Conservation (phyloP, 2,113 vertebrate genomes). For the Oophaga pumilio region DNA sequence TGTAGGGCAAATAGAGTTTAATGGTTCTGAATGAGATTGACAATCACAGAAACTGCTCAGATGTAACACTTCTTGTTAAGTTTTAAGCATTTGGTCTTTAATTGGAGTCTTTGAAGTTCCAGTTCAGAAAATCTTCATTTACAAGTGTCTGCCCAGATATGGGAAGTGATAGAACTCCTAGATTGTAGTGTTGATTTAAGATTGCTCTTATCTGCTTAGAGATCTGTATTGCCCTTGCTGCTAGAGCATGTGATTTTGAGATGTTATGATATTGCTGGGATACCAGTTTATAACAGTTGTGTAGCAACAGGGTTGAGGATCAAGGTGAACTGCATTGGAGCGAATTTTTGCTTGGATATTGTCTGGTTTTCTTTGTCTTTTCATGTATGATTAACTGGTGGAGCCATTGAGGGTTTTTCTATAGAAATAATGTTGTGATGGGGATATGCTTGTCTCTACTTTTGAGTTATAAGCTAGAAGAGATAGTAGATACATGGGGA, state of each 20-base stretch:
- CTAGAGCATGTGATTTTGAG: not conserved
- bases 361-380: not conserved
- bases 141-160: slow-evolving; percentile 33
- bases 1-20: slow-evolving; percentile 18
- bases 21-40: not conserved
- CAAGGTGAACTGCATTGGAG: slow-evolving; percentile 10
- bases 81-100: slow-evolving; percentile 3
- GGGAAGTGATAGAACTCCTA: slow-evolving; percentile 4
- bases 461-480: not conserved
- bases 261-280: slow-evolving; percentile 34
- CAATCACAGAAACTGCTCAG: slow-evolving; percentile 1
- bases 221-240: slow-evolving; percentile 36
- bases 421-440: not conserved
- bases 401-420: not conserved
- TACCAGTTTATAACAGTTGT: not conserved
- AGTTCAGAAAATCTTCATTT: slow-evolving; percentile 44
- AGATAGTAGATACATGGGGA: not conserved
- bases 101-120: slow-evolving; percentile 40
- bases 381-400: not conserved
- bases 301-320: not conserved
- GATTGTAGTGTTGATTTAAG: slow-evolving; percentile 42
- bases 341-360: not conserved
- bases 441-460: not conserved
- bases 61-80: slow-evolving; percentile 18
- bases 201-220: slow-evolving; percentile 22